Base-by-base conservation (phyloP, 2,113 vertebrate genomes). In the Seriola quinqueradiata region DNA sequence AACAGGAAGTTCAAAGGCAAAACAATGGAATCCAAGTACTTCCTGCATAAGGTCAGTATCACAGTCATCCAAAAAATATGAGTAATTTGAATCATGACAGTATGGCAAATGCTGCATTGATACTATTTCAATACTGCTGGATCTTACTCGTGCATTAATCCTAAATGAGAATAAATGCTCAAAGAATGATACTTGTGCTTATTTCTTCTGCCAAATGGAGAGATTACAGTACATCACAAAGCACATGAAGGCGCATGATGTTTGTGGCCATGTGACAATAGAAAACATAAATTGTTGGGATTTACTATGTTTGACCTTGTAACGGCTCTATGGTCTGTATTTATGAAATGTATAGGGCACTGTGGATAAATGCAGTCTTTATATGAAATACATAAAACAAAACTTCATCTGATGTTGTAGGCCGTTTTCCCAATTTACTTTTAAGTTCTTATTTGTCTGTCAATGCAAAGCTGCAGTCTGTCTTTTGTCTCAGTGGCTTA, bases 401-500 rank as follows among this genome's bases (percentile, higher is more conserved):
- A 40, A 17, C 6, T 61, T 34, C 3, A 25, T 36, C 58, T 9
- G 25, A 50, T 32, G 19, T 25, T 13, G 4, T 9, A 34, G 25
- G 17, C 5, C 7, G 17, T 50, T 7, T 17, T 57, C 6, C 44
- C 0, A 2, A 48, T 10, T 44, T 6, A 23, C 32, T 40, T 58
- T 75, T 1, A 34, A 48, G 50, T 34, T 68, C 12, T 21, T 28
- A 50, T 59, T 57, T 34, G 55, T 65, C 25, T 0, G 54, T 78
- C 61, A 64, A 28, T 72, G 57, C 46, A 52, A 70, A 32, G 28
- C 60, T 42, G n/a, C 38, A 34, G n/a, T 50, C 40, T 25, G 12
- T 58, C 44, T 79, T 58, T 73, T 70, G 61, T 82, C 66, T 40
- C 61, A 52, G 21, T 46, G 61, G 25, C 60, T 58, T 76, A 40